These are phyloP conservation scores for Rhynchophorus ferrugineus DNA, from an alignment of 1,140 invertebrate genomes.

Conservation along the genomic window DNA sequence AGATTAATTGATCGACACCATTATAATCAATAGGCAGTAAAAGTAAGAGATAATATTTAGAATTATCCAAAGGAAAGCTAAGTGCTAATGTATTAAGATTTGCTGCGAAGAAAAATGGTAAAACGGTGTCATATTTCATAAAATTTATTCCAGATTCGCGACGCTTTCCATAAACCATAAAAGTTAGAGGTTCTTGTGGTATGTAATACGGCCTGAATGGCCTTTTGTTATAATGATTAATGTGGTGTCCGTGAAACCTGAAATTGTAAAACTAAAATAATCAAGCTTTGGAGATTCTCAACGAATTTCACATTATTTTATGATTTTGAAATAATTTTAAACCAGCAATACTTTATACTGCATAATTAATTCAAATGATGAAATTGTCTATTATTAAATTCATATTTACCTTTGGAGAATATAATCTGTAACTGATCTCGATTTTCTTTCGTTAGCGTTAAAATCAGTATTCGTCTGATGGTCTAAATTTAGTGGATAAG, in stretches of 20 bases:
- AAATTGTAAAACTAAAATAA: too few species aligned
- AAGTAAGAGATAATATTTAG: conserved; percentile 55
- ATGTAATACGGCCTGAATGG: conserved; percentile 15
- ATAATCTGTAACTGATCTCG: conserved; percentile 32
- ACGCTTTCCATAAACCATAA: conserved; percentile 34
- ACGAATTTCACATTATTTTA: too few species aligned
- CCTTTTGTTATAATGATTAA: conserved; percentile 6
- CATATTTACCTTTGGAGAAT: conserved; percentile 23
- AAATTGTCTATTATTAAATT: too few species aligned
- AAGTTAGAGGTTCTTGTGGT: conserved; percentile 25
- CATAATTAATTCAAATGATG: too few species aligned
- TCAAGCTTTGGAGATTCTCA: too few species aligned
- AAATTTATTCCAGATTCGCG: conserved; percentile 39
- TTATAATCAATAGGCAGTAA: conserved; percentile 48
- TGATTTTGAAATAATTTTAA: too few species aligned
- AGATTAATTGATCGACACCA: conserved; percentile 38
- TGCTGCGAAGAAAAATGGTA: conserved; percentile 69
- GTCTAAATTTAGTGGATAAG: too few species aligned
- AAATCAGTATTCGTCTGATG: background rate
- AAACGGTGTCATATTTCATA: conserved; percentile 63
- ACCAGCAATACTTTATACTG: too few species aligned
- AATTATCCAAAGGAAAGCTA: conserved; percentile 65
- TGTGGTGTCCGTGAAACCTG: background rate
- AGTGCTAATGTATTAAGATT: conserved; percentile 60
- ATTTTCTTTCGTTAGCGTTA: conserved; percentile 17